Evolutionary conservation across 2,113 vertebrate species (phyloP).

Genomic region (Cebidichthys violaceus): DNA sequence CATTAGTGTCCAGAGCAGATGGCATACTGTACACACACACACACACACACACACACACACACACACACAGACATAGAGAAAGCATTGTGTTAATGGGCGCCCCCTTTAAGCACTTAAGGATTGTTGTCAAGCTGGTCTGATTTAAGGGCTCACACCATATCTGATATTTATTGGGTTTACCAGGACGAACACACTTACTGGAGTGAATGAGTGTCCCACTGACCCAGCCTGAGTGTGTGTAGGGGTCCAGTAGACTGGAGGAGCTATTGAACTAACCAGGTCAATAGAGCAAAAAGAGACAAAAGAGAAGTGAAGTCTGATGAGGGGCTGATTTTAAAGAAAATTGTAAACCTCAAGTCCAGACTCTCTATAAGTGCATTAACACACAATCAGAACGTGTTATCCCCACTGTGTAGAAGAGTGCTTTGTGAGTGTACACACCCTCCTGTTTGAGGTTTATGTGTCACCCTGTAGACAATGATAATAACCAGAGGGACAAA

Average conservation of each 20-base stretch:
- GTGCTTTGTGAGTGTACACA: conserved; percentile 39
- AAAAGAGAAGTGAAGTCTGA: conserved; percentile 41
- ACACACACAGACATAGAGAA: conserved; percentile 1
- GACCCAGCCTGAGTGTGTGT: conserved; percentile 56
- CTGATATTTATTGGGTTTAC: conserved; percentile 32
- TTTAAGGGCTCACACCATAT: conserved; percentile 45
- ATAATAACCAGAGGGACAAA: conserved; percentile 45
- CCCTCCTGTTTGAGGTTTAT: conserved; percentile 29
- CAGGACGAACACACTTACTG: conserved; percentile 26
- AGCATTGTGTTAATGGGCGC: conserved; percentile 50
- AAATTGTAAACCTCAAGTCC: conserved; percentile 25
- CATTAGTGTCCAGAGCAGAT: conserved; percentile 67
- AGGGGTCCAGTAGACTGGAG: conserved; percentile 38
- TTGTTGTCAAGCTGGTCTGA: conserved; percentile 50
- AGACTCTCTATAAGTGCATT: not conserved
- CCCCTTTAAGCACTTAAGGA: conserved; percentile 62
- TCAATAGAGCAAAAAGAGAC: conserved; percentile 55
- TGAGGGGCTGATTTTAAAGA: conserved; percentile 15
- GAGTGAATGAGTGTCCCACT: conserved; percentile 64
- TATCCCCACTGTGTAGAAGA: not conserved
- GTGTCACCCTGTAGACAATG: conserved; percentile 39
- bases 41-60: conserved; percentile 8
- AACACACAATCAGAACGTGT: conserved; percentile 20
- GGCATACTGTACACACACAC: conserved; percentile 38
- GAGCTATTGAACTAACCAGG: conserved; percentile 71